These are phyloP conservation scores for Plusia festucae DNA, from an alignment of 2,888 invertebrate genomes.

Conservation along the genomic window DNA sequence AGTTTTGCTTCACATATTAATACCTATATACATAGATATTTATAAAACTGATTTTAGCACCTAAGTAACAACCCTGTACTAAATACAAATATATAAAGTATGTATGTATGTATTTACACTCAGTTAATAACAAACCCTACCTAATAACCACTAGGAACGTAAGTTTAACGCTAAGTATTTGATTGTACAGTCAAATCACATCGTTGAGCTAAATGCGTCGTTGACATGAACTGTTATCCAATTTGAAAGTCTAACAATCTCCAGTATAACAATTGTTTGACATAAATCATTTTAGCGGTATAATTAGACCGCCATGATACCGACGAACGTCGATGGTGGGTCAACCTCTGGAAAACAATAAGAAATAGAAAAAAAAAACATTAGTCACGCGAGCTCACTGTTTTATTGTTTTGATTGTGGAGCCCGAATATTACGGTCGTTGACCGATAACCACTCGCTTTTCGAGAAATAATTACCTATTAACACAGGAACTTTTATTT, in stretches of 20 bases:
- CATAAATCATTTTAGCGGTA: conserved; percentile 82
- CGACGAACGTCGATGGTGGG: conserved; percentile 82
- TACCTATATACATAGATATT: not conserved
- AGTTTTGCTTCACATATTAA: no score
- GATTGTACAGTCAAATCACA: conserved; percentile 62
- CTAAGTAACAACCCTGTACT: not conserved
- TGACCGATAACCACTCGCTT: conserved; percentile 30
- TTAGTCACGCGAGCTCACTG: conserved; percentile 83
- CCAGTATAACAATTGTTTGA: conserved; percentile 70
- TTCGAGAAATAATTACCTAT: conserved; percentile 40
- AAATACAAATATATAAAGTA: no score
- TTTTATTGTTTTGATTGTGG: conserved; percentile 61
- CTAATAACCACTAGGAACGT: conserved; percentile 10
- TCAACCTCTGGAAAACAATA: conserved; percentile 87
- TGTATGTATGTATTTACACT: not conserved
- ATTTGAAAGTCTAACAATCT: conserved; percentile 70
- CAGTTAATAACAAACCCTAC: not conserved
- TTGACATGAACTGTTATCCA: conserved; percentile 74
- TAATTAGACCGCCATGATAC: conserved; percentile 74
- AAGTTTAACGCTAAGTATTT: conserved; percentile 53
- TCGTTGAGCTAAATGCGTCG: conserved; percentile 70
- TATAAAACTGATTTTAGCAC: no score
- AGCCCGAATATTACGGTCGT: conserved; percentile 58
- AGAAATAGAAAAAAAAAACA: conserved; percentile 84
- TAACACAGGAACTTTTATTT: conserved; percentile 28